Conservation (phyloP, 2,797 vertebrate species). For the Enteromius treurensis region DNA sequence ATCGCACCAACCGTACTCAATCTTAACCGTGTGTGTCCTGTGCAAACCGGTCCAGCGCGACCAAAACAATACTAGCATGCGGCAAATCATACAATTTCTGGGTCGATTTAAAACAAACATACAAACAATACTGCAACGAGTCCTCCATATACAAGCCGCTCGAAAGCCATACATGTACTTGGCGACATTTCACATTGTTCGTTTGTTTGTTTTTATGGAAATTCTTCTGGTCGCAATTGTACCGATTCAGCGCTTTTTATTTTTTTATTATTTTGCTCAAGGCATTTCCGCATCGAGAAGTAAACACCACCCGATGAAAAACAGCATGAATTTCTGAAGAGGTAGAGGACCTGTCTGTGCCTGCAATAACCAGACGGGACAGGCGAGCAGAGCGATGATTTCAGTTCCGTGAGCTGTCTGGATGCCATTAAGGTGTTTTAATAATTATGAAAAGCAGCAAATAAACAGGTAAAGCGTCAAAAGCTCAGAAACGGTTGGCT, state of each 20-base stretch:
- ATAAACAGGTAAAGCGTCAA: slow-evolving; percentile 50
- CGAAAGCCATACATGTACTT: slow-evolving; percentile 67
- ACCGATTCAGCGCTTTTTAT: slow-evolving; percentile 62
- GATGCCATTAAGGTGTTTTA: slow-evolving; percentile 35
- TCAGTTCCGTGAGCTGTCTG: slow-evolving; percentile 50
- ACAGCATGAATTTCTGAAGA: slow-evolving; percentile 76
- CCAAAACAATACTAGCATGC: slow-evolving; percentile 61
- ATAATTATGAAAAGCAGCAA: slow-evolving; percentile 53
- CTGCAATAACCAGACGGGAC: slow-evolving; percentile 61
- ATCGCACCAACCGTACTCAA: slow-evolving; percentile 29
- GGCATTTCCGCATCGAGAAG: slow-evolving; percentile 78
- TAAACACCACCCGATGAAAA: slow-evolving; percentile 71
- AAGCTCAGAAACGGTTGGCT: slow-evolving; percentile 40
- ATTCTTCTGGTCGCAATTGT: slow-evolving; percentile 61
- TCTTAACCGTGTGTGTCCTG: slow-evolving; percentile 60
- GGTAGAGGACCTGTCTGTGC: slow-evolving; percentile 78
- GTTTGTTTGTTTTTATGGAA: slow-evolving; percentile 53
- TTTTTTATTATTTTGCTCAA: slow-evolving; percentile 71
- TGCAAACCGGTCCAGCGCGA: slow-evolving; percentile 63
- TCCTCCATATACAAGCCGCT: slow-evolving; percentile 43
- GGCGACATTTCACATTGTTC: slow-evolving; percentile 60
- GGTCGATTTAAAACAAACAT: slow-evolving; percentile 63
- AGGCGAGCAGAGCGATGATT: slow-evolving; percentile 67
- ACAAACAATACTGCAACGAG: slow-evolving; percentile 63
- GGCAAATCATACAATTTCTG: slow-evolving; percentile 63